Base-by-base conservation (phyloP, 2,797 vertebrate species). In the Sardinella longiceps region DNA sequence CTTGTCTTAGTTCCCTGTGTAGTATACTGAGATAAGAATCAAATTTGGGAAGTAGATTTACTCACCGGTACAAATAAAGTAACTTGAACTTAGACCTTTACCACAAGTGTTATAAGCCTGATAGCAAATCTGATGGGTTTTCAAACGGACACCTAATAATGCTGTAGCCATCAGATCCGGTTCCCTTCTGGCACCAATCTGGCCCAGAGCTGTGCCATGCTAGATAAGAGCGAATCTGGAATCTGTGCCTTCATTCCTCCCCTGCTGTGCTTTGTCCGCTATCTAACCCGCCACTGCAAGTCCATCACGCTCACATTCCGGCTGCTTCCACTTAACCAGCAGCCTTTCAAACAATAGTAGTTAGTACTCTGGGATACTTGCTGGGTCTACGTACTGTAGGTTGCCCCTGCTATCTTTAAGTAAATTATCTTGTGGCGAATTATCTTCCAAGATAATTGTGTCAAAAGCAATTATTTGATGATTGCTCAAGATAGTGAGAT, bases 201-300 rank as follows among this genome's bases (percentile, higher is more conserved):
- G 60, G 60, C 12, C 28, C 60, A 66, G 60, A 66, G 25, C 84
- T 80, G 48, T 53, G 46, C 7, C 46, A 7, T 82, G 30, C 28
- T 48, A 12, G 81, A 39, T 58, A 30, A 37, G 20, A 7, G 60
- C 84, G 83, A 70, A 11, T 37, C 84, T 74, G 18, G 33, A 77
- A 77, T 77, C 37, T 74, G 33, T 74, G 30, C 25, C 12, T 18
- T 33, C 66, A 7, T 18, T 0, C 37, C 15, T 18, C 37, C 33
- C 37, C 37, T 43, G 70, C 70, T 77, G 70, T 77, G 70, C 37
- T 33, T 9, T 33, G 70, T 77, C 37, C 20, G 70, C 70, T 20
- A 77, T 33, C 37, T 74, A 77, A 39, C 70, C 70, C 37, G 20
- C 70, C 70, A 77, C 33, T 77, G 33, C 37, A 43, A 77, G 70